phyloP scores from a whole-genome alignment of 1,140 invertebrate species.

The Tetranychus cinnabarinus region DNA sequence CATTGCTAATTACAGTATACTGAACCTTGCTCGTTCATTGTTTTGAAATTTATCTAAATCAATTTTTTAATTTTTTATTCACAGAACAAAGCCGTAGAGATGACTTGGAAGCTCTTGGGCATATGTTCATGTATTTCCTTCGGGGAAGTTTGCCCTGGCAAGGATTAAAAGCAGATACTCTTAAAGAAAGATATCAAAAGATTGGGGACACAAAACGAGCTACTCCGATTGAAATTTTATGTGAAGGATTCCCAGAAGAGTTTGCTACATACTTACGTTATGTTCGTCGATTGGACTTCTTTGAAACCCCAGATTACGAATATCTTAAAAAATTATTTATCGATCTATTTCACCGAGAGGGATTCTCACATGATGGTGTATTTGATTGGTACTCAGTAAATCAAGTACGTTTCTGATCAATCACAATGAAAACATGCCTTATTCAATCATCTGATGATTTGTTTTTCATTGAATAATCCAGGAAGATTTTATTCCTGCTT shows the following conservation, averaged over 20 bases:
- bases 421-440: no score
- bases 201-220: slow-evolving; percentile 97
- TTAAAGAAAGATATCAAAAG: slow-evolving; percentile 99
- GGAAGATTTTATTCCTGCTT: no score
- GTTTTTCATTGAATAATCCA: no score
- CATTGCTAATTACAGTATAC: no score
- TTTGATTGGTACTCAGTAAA: slow-evolving; percentile 54
- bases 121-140: slow-evolving; percentile 99
- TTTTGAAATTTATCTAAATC: background rate
- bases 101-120: slow-evolving; percentile 93
- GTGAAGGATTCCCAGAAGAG: slow-evolving; percentile 73
- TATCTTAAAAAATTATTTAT: slow-evolving; percentile 84
- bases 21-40: background rate
- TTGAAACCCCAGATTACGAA: slow-evolving; percentile 98
- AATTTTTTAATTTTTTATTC: background rate
- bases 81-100: slow-evolving; percentile 94
- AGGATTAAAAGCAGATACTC: slow-evolving; percentile 94
- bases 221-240: slow-evolving; percentile 86
- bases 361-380: slow-evolving; percentile 77
- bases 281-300: slow-evolving; percentile 91
- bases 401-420: slow-evolving; percentile 7
- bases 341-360: slow-evolving; percentile 76
- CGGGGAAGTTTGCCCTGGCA: slow-evolving; percentile 97
- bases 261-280: slow-evolving; percentile 87
- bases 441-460: no score